These are phyloP conservation scores for Drosophila neutralis DNA, from an alignment of 2,888 invertebrate species.

Conservation along the genomic window DNA sequence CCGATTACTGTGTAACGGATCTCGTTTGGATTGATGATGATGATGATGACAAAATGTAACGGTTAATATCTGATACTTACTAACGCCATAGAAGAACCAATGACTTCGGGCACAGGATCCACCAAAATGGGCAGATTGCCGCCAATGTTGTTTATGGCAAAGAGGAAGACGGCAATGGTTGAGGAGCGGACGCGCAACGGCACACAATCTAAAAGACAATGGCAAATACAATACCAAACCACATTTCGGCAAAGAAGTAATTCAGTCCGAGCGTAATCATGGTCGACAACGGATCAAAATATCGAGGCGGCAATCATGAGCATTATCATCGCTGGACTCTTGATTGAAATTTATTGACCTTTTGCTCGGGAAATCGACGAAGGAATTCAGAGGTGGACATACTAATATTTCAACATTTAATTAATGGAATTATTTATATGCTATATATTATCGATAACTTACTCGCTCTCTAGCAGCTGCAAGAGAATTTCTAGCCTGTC, in stretches of 20 bases:
- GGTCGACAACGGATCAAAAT: slow-evolving; percentile 92
- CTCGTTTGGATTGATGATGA: not conserved
- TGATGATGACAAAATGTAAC: not conserved
- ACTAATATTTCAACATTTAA: too few species aligned
- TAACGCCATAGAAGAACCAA: slow-evolving; percentile 93
- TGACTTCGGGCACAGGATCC: slow-evolving; percentile 92
- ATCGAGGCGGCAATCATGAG: too few species aligned
- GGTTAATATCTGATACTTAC: slow-evolving; percentile 85
- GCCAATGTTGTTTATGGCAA: slow-evolving; percentile 96
- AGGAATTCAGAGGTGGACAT: too few species aligned
- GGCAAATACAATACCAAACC: slow-evolving; percentile 96
- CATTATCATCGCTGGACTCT: too few species aligned
- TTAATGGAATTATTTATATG: too few species aligned
- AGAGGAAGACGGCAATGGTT: slow-evolving; percentile 93
- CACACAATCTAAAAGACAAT: slow-evolving; percentile 93
- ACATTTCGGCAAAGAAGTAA: slow-evolving; percentile 97
- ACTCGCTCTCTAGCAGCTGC: too few species aligned
- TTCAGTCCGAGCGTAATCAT: slow-evolving; percentile 94
- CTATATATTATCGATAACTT: too few species aligned
- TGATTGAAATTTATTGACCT: too few species aligned
- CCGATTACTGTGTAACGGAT: not conserved
- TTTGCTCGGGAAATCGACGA: too few species aligned
- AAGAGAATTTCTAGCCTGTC: too few species aligned
- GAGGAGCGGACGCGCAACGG: slow-evolving; percentile 92
- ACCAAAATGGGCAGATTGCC: slow-evolving; percentile 95